Evolutionary conservation across 2,797 vertebrate genomes (phyloP).

Genomic region (Lithobates pipiens): DNA sequence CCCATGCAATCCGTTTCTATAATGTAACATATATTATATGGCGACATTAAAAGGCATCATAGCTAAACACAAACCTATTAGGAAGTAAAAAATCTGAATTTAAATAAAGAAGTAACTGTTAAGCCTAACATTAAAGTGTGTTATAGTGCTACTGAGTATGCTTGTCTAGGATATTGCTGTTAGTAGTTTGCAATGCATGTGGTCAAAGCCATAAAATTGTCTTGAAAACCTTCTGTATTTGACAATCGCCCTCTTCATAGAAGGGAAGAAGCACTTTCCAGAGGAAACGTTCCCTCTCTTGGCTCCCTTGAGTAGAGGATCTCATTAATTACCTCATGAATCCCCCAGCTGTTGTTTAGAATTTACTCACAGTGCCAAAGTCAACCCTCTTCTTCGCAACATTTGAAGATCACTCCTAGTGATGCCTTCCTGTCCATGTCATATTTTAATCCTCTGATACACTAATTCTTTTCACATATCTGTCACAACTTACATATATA

Average conservation of each 20-base stretch:
- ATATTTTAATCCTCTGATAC: not conserved
- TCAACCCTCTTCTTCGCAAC: not conserved
- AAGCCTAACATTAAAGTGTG: not conserved
- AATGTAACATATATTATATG: not conserved
- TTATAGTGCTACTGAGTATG: not conserved
- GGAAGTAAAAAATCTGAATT: not conserved
- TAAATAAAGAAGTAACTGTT: not conserved
- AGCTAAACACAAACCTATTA: not conserved
- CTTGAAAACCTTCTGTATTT: slow-evolving; percentile 16
- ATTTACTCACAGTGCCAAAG: slow-evolving; percentile 10
- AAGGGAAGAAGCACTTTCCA: slow-evolving; percentile 45
- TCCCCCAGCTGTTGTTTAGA: no score
- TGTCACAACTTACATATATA: no score
- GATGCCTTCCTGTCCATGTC: slow-evolving; percentile 5
- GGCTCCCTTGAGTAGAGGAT: slow-evolving; percentile 36
- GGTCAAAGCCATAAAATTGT: slow-evolving; percentile 32
- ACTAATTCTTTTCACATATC: no score
- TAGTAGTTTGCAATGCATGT: slow-evolving; percentile 33
- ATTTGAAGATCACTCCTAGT: not conserved
- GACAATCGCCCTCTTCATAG: slow-evolving; percentile 33
- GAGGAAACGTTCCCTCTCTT: slow-evolving; percentile 29
- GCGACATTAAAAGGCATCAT: not conserved
- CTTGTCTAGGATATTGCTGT: slow-evolving; percentile 7
- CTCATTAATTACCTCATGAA: not conserved
- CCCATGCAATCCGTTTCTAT: no score